phyloP scores from a whole-genome alignment of 1,140 invertebrate genomes.

The Drosophila trapezifrons region DNA sequence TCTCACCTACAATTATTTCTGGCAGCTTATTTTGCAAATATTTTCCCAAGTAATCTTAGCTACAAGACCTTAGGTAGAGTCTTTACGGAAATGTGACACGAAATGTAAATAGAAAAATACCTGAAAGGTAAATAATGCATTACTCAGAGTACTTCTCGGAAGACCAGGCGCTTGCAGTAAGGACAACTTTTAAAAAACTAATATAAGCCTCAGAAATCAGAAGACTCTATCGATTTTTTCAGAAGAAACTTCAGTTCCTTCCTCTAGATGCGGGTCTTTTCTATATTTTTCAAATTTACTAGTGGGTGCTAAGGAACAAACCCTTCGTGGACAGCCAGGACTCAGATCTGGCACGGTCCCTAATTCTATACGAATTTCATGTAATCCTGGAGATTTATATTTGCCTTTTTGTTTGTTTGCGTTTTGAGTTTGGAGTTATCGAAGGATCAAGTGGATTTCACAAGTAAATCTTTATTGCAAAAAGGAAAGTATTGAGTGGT shows the following conservation, averaged over 20 bases:
- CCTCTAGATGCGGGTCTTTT: too few species aligned
- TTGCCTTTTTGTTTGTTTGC: conserved; percentile 36
- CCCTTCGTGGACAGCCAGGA: conserved; percentile 2
- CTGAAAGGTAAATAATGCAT: neutral
- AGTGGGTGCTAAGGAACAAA: conserved; percentile 12
- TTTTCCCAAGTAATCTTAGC: neutral
- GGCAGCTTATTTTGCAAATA: neutral
- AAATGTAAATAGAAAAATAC: conserved; percentile 2
- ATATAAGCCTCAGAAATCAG: too few species aligned
- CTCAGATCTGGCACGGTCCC: conserved; percentile 1
- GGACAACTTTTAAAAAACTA: too few species aligned
- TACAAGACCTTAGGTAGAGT: too few species aligned
- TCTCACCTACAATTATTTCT: neutral
- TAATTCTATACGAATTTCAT: conserved; percentile 64
- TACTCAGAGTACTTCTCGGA: neutral
- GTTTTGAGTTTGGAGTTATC: conserved; percentile 6
- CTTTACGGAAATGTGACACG: neutral
- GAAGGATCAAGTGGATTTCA: conserved; percentile 10
- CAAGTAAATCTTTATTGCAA: conserved; percentile 37
- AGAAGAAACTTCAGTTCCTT: too few species aligned
- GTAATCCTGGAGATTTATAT: conserved; percentile 70
- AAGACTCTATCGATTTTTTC: too few species aligned
- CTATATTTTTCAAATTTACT: neutral
- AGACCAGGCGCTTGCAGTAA: neutral
- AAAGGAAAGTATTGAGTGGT: conserved; percentile 63